These are phyloP conservation scores for Cichladusa arquata DNA, from an alignment of 2,113 vertebrate species.

Conservation along the genomic window DNA sequence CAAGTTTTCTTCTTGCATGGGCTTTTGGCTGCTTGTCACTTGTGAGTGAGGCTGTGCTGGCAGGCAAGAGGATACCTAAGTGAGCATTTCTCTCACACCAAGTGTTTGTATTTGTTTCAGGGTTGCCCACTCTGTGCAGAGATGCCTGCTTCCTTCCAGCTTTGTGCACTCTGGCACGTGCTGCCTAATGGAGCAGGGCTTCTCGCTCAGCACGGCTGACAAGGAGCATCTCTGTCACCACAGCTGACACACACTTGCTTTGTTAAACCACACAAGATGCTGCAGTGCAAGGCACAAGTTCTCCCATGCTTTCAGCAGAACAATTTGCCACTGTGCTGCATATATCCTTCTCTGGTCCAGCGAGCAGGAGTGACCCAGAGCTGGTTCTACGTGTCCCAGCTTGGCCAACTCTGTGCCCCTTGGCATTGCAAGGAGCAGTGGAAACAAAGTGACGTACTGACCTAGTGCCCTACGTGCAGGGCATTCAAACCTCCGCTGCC, in stretches of 20 bases:
- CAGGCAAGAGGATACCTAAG: neutral
- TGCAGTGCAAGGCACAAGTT: constrained; percentile 58
- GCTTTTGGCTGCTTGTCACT: neutral
- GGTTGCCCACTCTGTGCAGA: neutral
- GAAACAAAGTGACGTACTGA: fast-evolving
- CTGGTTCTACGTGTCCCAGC: neutral
- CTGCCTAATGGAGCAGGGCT: constrained; percentile 40
- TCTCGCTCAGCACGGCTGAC: constrained; percentile 13
- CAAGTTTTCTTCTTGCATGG: neutral
- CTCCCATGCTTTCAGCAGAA: neutral
- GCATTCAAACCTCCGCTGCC: neutral
- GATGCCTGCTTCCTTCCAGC: neutral
- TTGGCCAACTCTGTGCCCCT: neutral
- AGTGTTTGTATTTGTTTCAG: neutral
- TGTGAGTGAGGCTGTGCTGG: neutral
- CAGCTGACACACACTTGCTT: constrained; percentile 48
- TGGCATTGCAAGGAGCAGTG: neutral
- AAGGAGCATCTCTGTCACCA: constrained; percentile 53
- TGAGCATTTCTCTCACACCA: neutral
- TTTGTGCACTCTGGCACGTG: neutral
- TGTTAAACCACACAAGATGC: constrained; percentile 53
- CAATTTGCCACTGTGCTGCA: constrained; percentile 42
- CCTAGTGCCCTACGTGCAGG: neutral
- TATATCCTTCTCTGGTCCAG: neutral
- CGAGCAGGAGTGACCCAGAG: fast-evolving